These are phyloP conservation scores for Xenus cinereus DNA, from an alignment of 2,113 vertebrate genomes.

Conservation along the genomic window DNA sequence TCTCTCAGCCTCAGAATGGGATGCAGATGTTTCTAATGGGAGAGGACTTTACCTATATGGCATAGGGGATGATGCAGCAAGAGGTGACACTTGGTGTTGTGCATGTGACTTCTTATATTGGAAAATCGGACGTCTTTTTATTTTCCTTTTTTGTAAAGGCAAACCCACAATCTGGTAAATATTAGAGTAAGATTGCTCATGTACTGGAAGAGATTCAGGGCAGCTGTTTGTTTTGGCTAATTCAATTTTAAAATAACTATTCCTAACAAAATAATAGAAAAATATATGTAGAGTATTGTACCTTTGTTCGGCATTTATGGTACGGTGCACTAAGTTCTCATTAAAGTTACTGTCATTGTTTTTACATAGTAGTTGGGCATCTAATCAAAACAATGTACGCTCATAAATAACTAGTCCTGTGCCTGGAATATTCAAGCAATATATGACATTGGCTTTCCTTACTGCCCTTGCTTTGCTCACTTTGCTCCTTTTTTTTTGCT, in stretches of 20 bases:
- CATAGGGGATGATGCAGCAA: background rate
- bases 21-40: background rate
- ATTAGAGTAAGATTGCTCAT: conserved; percentile 26
- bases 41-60: background rate
- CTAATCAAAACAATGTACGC: background rate
- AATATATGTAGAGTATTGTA: background rate
- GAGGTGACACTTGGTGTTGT: background rate
- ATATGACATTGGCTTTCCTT: background rate
- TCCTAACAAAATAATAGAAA: background rate
- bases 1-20: background rate
- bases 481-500: background rate
- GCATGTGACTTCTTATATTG: background rate
- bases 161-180: background rate
- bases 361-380: background rate
- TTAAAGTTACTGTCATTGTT: background rate
- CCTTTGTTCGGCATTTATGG: background rate
- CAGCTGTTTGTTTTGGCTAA: conserved; percentile 17
- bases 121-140: background rate
- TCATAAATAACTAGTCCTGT: background rate
- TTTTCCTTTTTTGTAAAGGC: background rate
- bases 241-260: background rate
- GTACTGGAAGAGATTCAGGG: background rate
- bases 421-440: background rate
- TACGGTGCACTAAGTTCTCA: background rate
- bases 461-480: background rate